These are phyloP conservation scores for Drosophila tsacasi DNA, from an alignment of 1,140 invertebrate species.

Conservation along the genomic window DNA sequence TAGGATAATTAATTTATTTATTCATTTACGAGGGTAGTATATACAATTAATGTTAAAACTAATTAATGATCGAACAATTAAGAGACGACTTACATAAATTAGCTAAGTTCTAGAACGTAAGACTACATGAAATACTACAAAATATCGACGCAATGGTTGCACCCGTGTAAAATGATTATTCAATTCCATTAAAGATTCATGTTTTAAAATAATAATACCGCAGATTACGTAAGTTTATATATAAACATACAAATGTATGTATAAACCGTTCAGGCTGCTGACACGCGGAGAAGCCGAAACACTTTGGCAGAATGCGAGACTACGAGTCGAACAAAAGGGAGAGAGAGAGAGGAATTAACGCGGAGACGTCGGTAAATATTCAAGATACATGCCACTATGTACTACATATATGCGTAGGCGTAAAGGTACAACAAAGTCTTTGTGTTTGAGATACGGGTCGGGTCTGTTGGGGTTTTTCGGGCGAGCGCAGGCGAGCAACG, in stretches of 20 bases:
- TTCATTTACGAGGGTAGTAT: slow-evolving; percentile 65
- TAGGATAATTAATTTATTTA: slow-evolving; percentile 68
- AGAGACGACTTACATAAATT: slow-evolving; percentile 60
- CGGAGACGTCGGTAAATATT: slow-evolving; percentile 49
- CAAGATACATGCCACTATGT: slow-evolving; percentile 47
- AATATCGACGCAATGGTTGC: slow-evolving; percentile 40
- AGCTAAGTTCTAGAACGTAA: slow-evolving; percentile 63
- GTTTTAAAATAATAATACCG: slow-evolving; percentile 80
- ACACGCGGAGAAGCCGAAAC: slow-evolving; percentile 13
- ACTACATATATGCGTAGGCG: slow-evolving; percentile 35
- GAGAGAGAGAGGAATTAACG: slow-evolving; percentile 35
- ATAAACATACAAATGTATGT: slow-evolving; percentile 36
- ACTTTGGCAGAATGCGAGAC: slow-evolving; percentile 61
- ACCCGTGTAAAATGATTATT: slow-evolving; percentile 51
- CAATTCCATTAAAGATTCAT: slow-evolving; percentile 71
- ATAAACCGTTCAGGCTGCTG: slow-evolving; percentile 32
- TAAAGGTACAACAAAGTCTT: slow-evolving; percentile 77
- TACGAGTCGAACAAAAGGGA: slow-evolving; percentile 49
- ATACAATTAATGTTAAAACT: slow-evolving; percentile 76
- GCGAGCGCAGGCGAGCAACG: slow-evolving; percentile 53
- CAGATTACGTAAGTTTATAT: slow-evolving; percentile 61
- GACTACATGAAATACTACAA: slow-evolving; percentile 64
- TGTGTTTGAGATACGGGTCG: slow-evolving; percentile 76
- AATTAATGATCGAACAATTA: slow-evolving; percentile 67
- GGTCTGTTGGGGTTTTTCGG: slow-evolving; percentile 49